Conservation (phyloP, 2,797 vertebrate species). For the Etheostoma perlongum region DNA sequence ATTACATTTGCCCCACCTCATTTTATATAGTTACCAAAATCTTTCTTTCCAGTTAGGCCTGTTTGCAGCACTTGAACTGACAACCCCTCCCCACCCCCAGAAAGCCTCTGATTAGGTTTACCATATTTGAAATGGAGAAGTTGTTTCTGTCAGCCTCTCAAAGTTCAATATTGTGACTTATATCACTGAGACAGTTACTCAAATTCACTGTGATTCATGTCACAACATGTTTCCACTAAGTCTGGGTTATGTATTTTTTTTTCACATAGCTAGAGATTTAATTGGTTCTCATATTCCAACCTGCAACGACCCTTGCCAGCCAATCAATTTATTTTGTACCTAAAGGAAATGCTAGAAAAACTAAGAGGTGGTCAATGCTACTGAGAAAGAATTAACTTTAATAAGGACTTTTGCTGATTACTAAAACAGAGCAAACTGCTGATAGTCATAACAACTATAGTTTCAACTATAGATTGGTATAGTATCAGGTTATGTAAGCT, state of each 20-base stretch:
- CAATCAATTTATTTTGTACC: conserved; percentile 24
- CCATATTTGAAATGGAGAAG: conserved; percentile 26
- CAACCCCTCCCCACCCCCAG: not conserved
- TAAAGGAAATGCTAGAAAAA: conserved; percentile 19
- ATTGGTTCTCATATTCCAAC: conserved; percentile 37
- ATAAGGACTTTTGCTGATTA: not conserved
- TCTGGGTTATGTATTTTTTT: conserved; percentile 20
- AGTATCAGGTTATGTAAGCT: not conserved
- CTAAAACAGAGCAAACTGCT: not conserved
- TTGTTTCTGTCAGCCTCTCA: conserved; percentile 19
- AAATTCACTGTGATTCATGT: conserved; percentile 52
- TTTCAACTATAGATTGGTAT: not conserved
- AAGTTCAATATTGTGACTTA: conserved; percentile 48
- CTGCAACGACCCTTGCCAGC: not conserved
- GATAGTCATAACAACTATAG: not conserved
- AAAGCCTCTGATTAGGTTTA: conserved; percentile 37
- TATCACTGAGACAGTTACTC: conserved; percentile 43
- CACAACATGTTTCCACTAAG: conserved; percentile 29
- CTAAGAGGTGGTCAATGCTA: not conserved
- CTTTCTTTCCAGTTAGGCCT: conserved; percentile 23
- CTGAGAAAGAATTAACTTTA: conserved; percentile 11
- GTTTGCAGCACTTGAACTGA: conserved; percentile 26
- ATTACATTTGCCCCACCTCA: conserved; percentile 6
- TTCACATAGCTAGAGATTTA: conserved; percentile 20
- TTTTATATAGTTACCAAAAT: conserved; percentile 28